Evolutionary conservation across 2,797 vertebrate genomes (phyloP).

Genomic region (Chelidonichthys spinosus): DNA sequence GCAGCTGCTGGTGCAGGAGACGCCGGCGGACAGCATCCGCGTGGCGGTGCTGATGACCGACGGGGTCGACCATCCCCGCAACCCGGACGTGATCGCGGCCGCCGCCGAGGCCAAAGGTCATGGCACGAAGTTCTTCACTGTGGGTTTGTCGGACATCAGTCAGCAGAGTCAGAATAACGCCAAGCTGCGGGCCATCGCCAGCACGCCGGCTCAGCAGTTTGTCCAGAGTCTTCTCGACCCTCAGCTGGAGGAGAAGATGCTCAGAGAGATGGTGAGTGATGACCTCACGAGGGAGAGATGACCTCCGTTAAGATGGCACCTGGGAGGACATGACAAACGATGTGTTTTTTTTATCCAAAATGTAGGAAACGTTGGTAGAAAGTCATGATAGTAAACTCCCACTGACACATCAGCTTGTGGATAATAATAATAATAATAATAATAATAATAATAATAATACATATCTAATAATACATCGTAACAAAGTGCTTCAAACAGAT

Average conservation of each 20-base stretch:
- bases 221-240: conserved; percentile 86
- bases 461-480: too few species aligned
- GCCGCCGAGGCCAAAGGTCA: conserved; percentile 84
- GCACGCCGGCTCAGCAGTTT: conserved; percentile 78
- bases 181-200: conserved; percentile 87
- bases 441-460: too few species aligned
- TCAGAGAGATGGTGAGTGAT: conserved; percentile 86
- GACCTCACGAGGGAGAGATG: not conserved
- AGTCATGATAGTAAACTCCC: not conserved
- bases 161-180: conserved; percentile 78
- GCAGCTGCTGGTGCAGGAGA: conserved; percentile 85
- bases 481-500: too few species aligned
- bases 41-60: conserved; percentile 91
- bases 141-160: conserved; percentile 84
- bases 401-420: not conserved
- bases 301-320: conserved; percentile 1
- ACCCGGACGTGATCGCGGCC: conserved; percentile 83
- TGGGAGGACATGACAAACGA: not conserved
- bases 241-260: conserved; percentile 81
- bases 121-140: conserved; percentile 86
- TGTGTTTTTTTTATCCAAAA: not conserved
- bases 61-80: conserved; percentile 90
- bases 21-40: conserved; percentile 77
- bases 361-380: not conserved
- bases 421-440: too few species aligned